Conservation (phyloP, 2,888 invertebrate genomes). For the Cancer borealis region DNA sequence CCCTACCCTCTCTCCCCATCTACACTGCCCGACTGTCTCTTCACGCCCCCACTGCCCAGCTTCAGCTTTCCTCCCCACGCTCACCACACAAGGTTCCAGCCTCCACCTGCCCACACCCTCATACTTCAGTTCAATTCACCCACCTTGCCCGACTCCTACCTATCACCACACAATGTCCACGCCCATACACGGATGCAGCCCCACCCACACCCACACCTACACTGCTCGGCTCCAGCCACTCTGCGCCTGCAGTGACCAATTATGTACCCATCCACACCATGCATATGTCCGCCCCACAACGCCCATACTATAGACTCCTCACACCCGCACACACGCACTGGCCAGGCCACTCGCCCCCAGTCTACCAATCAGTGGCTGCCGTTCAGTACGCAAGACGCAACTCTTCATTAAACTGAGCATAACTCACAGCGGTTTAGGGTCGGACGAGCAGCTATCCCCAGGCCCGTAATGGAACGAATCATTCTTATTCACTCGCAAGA, state of each 20-base stretch:
- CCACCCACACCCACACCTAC: neutral
- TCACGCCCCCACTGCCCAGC: neutral
- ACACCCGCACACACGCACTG: neutral
- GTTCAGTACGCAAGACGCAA: constrained; percentile 1
- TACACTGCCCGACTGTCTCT: neutral
- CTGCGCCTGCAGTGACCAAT: neutral
- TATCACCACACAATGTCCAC: too few relatives aligned
- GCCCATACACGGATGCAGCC: neutral
- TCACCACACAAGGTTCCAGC: neutral
- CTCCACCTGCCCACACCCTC: neutral
- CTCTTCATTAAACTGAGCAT: constrained; percentile 36
- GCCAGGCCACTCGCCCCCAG: neutral
- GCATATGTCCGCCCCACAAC: neutral
- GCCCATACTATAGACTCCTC: neutral
- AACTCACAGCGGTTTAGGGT: constrained; percentile 37
- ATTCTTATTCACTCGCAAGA: constrained; percentile 29
- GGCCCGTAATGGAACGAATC: constrained; percentile 35
- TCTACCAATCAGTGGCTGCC: neutral
- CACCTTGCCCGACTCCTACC: too few relatives aligned
- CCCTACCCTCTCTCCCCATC: neutral
- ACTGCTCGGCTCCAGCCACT: neutral
- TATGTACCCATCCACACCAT: neutral
- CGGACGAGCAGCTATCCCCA: constrained; percentile 30
- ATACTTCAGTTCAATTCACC: too few relatives aligned
- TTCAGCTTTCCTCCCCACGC: neutral